Percentiles rank a stretch among this genome's conserved stretches.
phyloP scores from a whole-genome alignment of 2,888 invertebrate species.

The Bimastos eiseni region DNA sequence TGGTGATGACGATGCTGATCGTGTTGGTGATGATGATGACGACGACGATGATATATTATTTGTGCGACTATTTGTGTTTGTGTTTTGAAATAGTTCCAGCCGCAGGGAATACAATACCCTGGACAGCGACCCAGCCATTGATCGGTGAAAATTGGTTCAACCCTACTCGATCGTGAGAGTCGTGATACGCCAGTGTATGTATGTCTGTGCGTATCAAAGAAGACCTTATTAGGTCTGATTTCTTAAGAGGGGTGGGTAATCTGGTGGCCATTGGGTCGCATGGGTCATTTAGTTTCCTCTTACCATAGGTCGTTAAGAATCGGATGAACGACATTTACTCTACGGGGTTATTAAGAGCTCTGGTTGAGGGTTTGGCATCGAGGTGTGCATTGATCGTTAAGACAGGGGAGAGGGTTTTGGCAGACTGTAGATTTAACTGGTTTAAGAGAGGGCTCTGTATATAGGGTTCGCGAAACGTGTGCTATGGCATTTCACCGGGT shows the following conservation, averaged over 20 bases:
- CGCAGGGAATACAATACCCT: neutral
- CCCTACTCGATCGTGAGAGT: no score
- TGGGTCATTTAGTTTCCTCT: neutral
- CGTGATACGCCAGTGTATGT: no score
- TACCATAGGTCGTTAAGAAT: neutral
- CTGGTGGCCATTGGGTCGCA: neutral
- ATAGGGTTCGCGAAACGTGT: neutral
- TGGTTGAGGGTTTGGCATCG: neutral
- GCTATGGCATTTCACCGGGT: neutral
- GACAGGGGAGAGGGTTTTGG: neutral
- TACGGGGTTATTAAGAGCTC: neutral
- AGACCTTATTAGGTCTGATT: neutral
- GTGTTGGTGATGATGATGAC: no score
- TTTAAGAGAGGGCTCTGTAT: neutral
- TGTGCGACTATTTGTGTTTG: neutral
- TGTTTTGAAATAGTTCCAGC: neutral
- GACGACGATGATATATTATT: no score
- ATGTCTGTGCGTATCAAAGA: neutral
- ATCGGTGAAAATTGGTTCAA: neutral
- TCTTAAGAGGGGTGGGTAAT: neutral
- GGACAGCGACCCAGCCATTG: neutral
- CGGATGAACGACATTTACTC: no score
- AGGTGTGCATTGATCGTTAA: neutral
- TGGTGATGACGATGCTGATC: no score
- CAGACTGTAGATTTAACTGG: neutral